A percentile compares a stretch with the other conserved stretches of the same genome.
Evolutionary conservation across 2,113 vertebrate species (phyloP).

Genomic region (Brachyhypopomus gauderio): DNA sequence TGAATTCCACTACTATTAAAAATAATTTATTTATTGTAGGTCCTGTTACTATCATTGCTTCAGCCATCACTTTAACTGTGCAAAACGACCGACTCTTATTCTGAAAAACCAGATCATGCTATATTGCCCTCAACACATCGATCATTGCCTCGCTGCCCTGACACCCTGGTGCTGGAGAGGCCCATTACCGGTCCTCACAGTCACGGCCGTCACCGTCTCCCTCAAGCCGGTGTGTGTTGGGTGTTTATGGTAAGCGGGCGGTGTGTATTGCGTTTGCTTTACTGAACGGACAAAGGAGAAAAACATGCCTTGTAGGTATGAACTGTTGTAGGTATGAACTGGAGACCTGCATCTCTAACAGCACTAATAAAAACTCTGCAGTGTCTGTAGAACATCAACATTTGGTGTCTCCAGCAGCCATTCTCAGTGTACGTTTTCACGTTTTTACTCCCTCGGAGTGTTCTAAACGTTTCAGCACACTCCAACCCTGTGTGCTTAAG

Average conservation of each 20-base stretch:
- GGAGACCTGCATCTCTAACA: conserved; percentile 36
- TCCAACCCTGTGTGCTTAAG: not conserved
- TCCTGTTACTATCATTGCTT: not conserved
- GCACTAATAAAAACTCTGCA: conserved; percentile 36
- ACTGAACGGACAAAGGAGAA: conserved; percentile 26
- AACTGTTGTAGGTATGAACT: conserved; percentile 29
- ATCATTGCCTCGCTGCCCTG: not conserved
- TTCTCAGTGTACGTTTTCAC: not conserved
- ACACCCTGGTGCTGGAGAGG: not conserved
- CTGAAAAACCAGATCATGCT: not conserved
- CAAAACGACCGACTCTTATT: not conserved
- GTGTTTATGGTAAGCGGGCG: conserved; percentile 21
- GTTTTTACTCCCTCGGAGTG: not conserved
- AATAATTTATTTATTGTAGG: too few species aligned
- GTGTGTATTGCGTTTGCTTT: conserved; percentile 2
- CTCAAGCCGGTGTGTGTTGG: conserved; percentile 17
- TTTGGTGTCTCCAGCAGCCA: conserved; percentile 19
- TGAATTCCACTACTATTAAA: too few species aligned
- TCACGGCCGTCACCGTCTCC: conserved; percentile 3
- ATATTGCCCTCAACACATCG: not conserved
- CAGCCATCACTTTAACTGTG: not conserved
- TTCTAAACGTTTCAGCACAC: not conserved
- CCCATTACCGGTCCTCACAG: not conserved
- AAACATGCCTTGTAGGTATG: conserved; percentile 31
- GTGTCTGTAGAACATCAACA: conserved; percentile 29